A percentile compares a stretch with the other conserved stretches of the same genome.
These are phyloP conservation scores for Ailuropoda melanoleuca DNA, from an alignment of 2,113 vertebrate genomes.

Conservation along the genomic window DNA sequence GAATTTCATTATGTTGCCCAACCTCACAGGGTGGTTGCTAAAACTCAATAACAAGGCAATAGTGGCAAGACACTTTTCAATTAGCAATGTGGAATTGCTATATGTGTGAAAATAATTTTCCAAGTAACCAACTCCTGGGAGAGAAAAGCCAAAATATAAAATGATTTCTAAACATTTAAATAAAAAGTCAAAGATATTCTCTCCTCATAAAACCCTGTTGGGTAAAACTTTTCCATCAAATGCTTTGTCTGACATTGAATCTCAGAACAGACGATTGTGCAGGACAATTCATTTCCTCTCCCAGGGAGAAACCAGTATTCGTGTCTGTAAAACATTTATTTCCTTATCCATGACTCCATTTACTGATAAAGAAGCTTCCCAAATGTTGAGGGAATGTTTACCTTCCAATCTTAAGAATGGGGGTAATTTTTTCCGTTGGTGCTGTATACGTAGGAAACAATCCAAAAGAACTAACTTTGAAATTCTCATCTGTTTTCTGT, in stretches of 20 bases:
- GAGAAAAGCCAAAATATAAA: background rate
- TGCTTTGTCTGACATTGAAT: background rate
- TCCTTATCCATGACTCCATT: background rate
- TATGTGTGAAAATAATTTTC: background rate
- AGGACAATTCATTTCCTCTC: background rate
- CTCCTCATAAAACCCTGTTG: background rate
- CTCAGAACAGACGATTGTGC: background rate
- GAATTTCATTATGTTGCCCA: background rate
- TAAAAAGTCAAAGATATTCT: background rate
- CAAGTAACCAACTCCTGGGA: background rate
- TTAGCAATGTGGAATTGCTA: background rate
- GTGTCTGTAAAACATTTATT: background rate
- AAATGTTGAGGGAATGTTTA: background rate
- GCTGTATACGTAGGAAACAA: background rate
- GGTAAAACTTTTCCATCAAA: background rate
- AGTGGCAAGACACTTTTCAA: background rate
- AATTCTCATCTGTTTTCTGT: slow-evolving; percentile 37
- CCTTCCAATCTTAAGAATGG: background rate
- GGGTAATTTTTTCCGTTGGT: background rate
- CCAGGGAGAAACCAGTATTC: background rate
- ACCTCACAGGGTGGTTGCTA: background rate
- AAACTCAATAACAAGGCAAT: background rate
- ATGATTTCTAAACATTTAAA: background rate
- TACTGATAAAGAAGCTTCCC: background rate
- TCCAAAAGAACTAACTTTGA: slow-evolving; percentile 22